Evolutionary conservation across 2,113 vertebrate genomes (phyloP).

Genomic region (Podarcis cretensis): DNA sequence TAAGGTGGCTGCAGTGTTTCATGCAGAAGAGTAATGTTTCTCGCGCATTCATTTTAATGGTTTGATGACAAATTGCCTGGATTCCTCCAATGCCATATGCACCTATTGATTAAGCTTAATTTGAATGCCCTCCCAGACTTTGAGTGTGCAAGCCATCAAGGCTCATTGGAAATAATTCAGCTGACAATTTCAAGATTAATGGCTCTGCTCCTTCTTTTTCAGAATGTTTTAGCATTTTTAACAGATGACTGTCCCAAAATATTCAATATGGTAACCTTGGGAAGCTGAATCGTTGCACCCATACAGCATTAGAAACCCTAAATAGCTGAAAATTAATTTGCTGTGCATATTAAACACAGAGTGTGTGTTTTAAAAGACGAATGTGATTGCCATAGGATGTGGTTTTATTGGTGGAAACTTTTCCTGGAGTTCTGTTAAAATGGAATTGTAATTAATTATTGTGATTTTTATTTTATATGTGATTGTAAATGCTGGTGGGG

Average conservation of each 20-base stretch:
- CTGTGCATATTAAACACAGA: not conserved
- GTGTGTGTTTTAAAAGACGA: not conserved
- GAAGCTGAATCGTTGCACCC: constrained; percentile 52
- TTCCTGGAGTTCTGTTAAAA: not conserved
- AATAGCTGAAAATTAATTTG: constrained; percentile 14
- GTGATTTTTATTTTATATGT: not conserved
- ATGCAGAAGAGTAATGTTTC: constrained; percentile 48
- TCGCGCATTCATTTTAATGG: constrained; percentile 69
- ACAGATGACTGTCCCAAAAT: constrained; percentile 46
- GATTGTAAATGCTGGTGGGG: not conserved
- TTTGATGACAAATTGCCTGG: constrained; percentile 76
- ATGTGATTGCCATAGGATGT: not conserved
- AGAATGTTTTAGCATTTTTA: constrained; percentile 77
- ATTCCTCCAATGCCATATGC: constrained; percentile 74
- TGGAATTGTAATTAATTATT: not conserved
- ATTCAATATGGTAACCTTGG: constrained; percentile 71
- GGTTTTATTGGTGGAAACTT: not conserved
- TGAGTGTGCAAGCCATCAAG: constrained; percentile 63
- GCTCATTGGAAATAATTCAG: constrained; percentile 80
- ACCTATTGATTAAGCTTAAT: constrained; percentile 81
- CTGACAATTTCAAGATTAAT: constrained; percentile 84
- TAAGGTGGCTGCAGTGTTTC: constrained; percentile 48
- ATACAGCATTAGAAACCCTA: constrained; percentile 46
- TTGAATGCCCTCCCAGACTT: constrained; percentile 67
- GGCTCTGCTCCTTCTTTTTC: constrained; percentile 59